Evolutionary conservation across 2,113 vertebrate species (phyloP), one percentile per base, ranked within the genome.

Genomic region (Gopherus flavomarginatus): DNA sequence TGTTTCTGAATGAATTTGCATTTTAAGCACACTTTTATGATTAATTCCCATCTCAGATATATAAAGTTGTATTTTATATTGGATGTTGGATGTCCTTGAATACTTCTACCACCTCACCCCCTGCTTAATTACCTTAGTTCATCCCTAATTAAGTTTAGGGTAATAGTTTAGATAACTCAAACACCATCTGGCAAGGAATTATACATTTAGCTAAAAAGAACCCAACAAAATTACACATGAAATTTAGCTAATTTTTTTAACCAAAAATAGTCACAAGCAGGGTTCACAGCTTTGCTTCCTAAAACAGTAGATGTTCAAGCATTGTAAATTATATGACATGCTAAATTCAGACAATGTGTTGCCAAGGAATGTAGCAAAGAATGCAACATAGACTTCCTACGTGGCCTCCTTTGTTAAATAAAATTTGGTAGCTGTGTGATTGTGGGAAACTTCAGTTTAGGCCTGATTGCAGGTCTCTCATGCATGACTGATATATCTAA

Each of bases 111-210:
- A 92, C 91, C 95, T 96, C 93, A 94, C 86, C 52, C 92, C 56
- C 54, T 94, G 84, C 90, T 95, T 98, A 97, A 98, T 96, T 96
- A 93, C 93, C 94, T 97, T 94, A 83, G 95, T 96, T 97, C 96
- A 96, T 97, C 87, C 80, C 86, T 97, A 97, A 96, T 92, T 96
- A 95, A 96, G 75, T 96, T 96, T 93, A 93, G 91, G 88, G 57
- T 96, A 97, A 94, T 97, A 96, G 95, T 95, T 97, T 96, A 94
- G 96, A 96, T 96, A 97, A 94, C 90, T 92, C 86, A 95, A 95
- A 94, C 93, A 96, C 96, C 96, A 95, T 97, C 96, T 98, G 97
- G 93, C 95, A 94, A 88, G 86, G 88, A 81, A 94, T 92, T 92
- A 88, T 79, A 94, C 83, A 94, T 96, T 96, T 94, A 72, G 26